Evolutionary conservation across 2,888 invertebrate genomes (phyloP).

Genomic region (Malachius bipustulatus): DNA sequence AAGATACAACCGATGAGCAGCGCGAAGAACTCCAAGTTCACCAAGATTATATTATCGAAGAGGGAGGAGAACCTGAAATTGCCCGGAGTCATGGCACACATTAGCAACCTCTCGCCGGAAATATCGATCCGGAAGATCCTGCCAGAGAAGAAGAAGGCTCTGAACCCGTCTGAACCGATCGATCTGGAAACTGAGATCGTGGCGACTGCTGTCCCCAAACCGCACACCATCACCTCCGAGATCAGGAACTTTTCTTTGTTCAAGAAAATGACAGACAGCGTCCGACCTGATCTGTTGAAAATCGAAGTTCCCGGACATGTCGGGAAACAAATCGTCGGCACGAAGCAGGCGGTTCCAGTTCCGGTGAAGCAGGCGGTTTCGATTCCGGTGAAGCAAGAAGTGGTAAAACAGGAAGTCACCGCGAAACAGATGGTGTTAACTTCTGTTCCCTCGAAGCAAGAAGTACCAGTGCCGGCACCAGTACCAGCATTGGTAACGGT

Average conservation of each 20-base stretch:
- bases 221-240: slow-evolving; percentile 19
- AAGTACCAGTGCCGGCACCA: no score
- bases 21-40: slow-evolving; percentile 33
- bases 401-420: no score
- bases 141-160: slow-evolving; percentile 8
- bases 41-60: slow-evolving; percentile 42
- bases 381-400: slow-evolving; percentile 9
- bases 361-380: background rate
- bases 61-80: slow-evolving; percentile 23
- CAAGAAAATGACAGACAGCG: slow-evolving; percentile 8
- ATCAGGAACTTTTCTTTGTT: slow-evolving; percentile 16
- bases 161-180: slow-evolving; percentile 20
- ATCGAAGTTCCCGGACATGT: no score
- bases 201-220: slow-evolving; percentile 29
- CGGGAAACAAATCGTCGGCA: no score
- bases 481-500: no score
- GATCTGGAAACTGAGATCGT: slow-evolving; percentile 33
- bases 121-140: slow-evolving; percentile 25
- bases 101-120: slow-evolving; percentile 22
- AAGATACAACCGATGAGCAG: slow-evolving; percentile 15
- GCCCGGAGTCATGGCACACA: slow-evolving; percentile 15
- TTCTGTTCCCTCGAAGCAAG: no score
- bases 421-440: no score
- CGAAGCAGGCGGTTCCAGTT: background rate
- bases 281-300: no score